These are phyloP conservation scores for Barypeithes pellucidus DNA, from an alignment of 2,888 invertebrate genomes.

Conservation along the genomic window DNA sequence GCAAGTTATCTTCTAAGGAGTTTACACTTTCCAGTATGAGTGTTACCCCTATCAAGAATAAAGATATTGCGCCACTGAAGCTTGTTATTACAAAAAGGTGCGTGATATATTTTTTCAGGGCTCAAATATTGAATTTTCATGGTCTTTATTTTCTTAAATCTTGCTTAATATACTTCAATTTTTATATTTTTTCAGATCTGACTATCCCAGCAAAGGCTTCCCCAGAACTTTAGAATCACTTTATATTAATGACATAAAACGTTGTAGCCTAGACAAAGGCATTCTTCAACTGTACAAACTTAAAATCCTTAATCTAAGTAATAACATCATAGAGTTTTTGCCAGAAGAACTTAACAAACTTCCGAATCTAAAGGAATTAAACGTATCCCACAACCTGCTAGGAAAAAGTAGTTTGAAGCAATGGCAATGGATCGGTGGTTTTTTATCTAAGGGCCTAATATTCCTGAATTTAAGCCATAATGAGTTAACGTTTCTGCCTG, in stretches of 20 bases:
- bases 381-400: conserved; percentile 78
- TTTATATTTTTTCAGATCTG: conserved; percentile 70
- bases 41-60: conserved; percentile 69
- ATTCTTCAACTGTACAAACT: conserved; percentile 80
- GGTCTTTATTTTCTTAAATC: background rate
- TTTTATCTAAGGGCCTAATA: conserved; percentile 73
- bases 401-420: conserved; percentile 73
- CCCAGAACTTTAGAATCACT: conserved; percentile 80
- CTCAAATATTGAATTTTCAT: background rate
- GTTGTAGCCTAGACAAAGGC: conserved; percentile 80
- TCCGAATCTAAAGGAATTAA: conserved; percentile 76
- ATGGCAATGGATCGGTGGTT: conserved; percentile 81
- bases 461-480: conserved; percentile 80
- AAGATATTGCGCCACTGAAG: conserved; percentile 72
- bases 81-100: conserved; percentile 73
- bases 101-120: background rate
- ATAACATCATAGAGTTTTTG: conserved; percentile 80
- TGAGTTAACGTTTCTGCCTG: conserved; percentile 74
- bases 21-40: conserved; percentile 70
- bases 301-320: conserved; percentile 78
- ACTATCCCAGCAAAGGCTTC: conserved; percentile 83
- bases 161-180: background rate
- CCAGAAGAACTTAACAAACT: conserved; percentile 81
- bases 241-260: conserved; percentile 75
- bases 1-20: conserved; percentile 72